Conservation (phyloP, 2,113 vertebrate species). For the Lates calcarifer region DNA sequence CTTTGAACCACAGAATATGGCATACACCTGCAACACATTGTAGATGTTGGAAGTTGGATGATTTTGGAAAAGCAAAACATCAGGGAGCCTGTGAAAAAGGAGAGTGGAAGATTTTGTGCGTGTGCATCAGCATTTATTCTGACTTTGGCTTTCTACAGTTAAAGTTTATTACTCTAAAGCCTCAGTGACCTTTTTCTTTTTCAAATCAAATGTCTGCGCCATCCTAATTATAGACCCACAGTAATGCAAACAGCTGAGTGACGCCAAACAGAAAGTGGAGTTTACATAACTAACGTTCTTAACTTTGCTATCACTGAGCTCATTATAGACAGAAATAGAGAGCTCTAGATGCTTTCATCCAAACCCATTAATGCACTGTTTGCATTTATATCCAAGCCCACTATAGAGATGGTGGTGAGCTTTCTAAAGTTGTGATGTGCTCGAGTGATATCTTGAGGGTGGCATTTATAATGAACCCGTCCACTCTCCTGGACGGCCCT, state of each 20-base stretch:
- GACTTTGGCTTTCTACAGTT: constrained; percentile 16
- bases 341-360: constrained; percentile 60
- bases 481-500: constrained; percentile 45
- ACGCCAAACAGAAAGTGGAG: constrained; percentile 48
- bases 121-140: background rate
- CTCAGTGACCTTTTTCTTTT: constrained; percentile 33
- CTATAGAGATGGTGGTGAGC: background rate
- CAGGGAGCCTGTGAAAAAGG: background rate
- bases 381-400: constrained; percentile 35
- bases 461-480: constrained; percentile 50
- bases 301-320: constrained; percentile 61
- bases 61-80: background rate
- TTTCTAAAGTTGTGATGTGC: constrained; percentile 20
- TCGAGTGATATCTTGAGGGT: constrained; percentile 44
- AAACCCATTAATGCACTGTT: constrained; percentile 48
- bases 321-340: constrained; percentile 56
- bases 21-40: constrained; percentile 28
- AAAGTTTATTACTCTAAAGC: constrained; percentile 44
- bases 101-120: background rate
- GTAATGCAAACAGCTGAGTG: constrained; percentile 43
- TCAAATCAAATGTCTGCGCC: constrained; percentile 33
- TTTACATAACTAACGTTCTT: constrained; percentile 55
- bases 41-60: background rate
- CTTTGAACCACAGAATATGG: constrained; percentile 36
- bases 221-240: constrained; percentile 51